Evolutionary conservation across 2,797 vertebrate species (phyloP).

Genomic region (Rhyacichthys aspro): DNA sequence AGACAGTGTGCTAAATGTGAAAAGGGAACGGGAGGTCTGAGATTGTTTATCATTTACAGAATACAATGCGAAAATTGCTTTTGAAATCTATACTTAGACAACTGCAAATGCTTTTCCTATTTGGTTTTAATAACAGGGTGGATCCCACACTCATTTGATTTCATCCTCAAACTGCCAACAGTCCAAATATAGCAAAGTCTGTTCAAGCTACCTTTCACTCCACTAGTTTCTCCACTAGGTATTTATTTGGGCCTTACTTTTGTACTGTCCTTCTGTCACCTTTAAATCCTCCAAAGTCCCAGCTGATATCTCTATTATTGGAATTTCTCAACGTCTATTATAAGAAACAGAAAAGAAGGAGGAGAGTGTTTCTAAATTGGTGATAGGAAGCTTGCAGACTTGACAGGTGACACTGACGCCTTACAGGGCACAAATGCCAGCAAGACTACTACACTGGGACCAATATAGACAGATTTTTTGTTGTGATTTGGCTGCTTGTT

Average conservation of each 20-base stretch:
- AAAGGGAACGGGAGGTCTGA: neutral
- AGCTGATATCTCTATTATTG: constrained; percentile 49
- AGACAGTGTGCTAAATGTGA: neutral
- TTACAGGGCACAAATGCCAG: neutral
- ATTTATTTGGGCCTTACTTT: neutral
- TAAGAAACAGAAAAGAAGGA: neutral
- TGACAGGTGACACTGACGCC: constrained; percentile 41
- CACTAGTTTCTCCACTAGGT: neutral
- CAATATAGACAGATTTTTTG: neutral
- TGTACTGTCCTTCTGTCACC: constrained; percentile 3
- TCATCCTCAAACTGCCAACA: neutral
- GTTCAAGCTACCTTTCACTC: neutral
- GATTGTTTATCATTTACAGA: neutral
- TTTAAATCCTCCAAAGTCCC: constrained; percentile 24
- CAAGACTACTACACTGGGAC: neutral
- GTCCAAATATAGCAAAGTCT: neutral
- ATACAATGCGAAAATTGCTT: constrained; percentile 15
- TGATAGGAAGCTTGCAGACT: constrained; percentile 22
- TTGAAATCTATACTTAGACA: constrained; percentile 20
- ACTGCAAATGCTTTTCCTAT: constrained; percentile 18
- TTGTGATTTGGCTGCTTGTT: neutral
- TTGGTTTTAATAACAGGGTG: constrained; percentile 2
- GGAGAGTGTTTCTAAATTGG: constrained; percentile 22
- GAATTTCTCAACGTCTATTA: constrained; percentile 1
- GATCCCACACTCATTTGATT: neutral